Conservation (phyloP, 2,888 invertebrate species). For the Ferrisia virgata region DNA sequence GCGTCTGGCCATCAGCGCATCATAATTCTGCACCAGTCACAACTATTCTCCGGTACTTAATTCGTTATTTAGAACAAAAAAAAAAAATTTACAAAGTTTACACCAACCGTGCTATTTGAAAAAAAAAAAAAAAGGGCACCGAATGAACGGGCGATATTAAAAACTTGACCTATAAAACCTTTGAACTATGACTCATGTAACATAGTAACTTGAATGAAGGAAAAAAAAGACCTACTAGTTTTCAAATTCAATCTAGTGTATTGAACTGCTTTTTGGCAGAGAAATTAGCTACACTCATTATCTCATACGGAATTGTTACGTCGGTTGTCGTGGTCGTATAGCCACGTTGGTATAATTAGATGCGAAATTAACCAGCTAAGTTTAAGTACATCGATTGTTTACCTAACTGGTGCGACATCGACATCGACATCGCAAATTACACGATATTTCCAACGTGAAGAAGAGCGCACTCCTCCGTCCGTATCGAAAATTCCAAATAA, state of each 20-base stretch:
- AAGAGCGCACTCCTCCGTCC: not conserved
- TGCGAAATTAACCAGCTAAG: no score
- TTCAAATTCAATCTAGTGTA: not conserved
- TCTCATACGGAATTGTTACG: not conserved
- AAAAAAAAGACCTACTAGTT: not conserved
- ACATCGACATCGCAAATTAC: not conserved
- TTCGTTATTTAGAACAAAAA: not conserved
- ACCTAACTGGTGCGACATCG: not conserved
- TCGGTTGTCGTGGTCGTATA: not conserved
- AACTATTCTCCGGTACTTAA: not conserved
- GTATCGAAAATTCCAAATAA: not conserved
- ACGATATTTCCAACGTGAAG: not conserved
- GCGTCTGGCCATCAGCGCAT: not conserved
- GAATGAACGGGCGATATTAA: constrained; percentile 1
- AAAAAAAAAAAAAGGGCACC: not conserved
- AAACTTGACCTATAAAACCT: constrained; percentile 26
- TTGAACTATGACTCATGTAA: constrained; percentile 22
- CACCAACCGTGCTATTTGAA: not conserved
- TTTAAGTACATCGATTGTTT: not conserved
- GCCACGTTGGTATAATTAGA: no score
- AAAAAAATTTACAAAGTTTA: not conserved
- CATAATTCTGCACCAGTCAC: not conserved
- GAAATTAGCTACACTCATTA: not conserved
- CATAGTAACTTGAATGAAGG: not conserved
- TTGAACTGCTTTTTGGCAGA: not conserved